These are phyloP conservation scores for Anser cygnoides DNA, from an alignment of 2,113 vertebrate genomes.

Conservation along the genomic window DNA sequence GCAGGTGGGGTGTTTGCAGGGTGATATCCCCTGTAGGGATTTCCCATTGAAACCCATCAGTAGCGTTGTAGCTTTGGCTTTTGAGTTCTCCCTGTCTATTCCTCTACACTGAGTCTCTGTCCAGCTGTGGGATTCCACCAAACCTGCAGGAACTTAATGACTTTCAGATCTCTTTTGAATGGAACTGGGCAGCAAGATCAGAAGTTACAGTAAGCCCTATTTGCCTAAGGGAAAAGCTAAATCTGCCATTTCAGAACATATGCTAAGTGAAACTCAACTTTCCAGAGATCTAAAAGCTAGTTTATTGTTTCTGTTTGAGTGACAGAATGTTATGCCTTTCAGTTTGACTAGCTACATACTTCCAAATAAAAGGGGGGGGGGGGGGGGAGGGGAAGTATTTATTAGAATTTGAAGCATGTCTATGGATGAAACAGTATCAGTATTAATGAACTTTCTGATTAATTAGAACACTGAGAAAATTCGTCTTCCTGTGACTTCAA, in stretches of 20 bases:
- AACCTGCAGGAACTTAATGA: background rate
- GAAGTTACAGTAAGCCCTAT: background rate
- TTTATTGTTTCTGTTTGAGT: background rate
- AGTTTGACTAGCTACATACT: background rate
- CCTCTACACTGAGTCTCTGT: background rate
- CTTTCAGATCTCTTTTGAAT: background rate
- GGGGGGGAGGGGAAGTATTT: rapidly evolving
- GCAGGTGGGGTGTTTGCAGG: background rate
- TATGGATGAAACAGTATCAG: background rate
- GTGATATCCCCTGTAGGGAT: background rate
- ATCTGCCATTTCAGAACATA: background rate
- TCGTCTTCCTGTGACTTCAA: background rate
- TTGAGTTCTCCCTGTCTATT: background rate
- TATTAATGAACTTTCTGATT: background rate
- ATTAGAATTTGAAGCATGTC: background rate
- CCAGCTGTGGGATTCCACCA: background rate
- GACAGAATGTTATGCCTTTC: background rate
- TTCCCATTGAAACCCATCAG: background rate
- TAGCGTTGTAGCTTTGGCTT: background rate
- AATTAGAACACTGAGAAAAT: background rate
- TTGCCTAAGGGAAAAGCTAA: background rate
- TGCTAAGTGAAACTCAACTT: background rate
- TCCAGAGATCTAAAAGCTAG: background rate
- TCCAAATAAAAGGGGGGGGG: background rate
- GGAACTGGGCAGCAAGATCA: background rate